Evolutionary conservation across 2,113 vertebrate species (phyloP), one percentile per base, ranked within the genome.

Genomic region (Siniperca chuatsi): DNA sequence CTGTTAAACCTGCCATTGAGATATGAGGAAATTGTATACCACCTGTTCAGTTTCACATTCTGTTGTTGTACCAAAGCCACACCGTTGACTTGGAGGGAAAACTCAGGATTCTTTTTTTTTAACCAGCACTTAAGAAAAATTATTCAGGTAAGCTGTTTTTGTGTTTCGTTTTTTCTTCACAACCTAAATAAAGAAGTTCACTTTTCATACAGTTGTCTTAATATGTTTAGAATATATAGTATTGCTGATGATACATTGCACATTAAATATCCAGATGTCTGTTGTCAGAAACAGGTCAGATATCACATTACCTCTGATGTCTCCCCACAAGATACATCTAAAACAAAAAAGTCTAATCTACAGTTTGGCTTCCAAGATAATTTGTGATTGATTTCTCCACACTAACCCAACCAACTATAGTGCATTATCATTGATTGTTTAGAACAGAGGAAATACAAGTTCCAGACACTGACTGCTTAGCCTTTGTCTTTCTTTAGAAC

Each of bases 51-150:
- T 84, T 85, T 87, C 66, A 89, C 66, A 73, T 87, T 84, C 40
- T 85, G 78, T 81, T 84, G 62, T 86, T 55, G 71, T 86, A 87
- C 81, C 84, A 90, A 87, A 85, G 55, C 61, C 64, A 69, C 84
- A 85, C 82, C 89, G 80, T 89, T 50, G 46, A 80, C 29, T 77
- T 84, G 33, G 87, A 96, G 94, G 93, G 92, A 42, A 96, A 96
- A 96, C 97, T 98, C 97, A 98, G 97, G 97, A 96, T 96, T 95
- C 1, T 25, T 13, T 44, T 33, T 95, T 96, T 87, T 78, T 82
- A 65, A 95, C 92, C 91, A 86, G 93, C 95, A 95, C 86, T 93
- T 61, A 61, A 82, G 57, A 78, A 66, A 82, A 54, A 42, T 83
- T 94, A 92, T 94, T 95, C 90, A 95, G 95, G 91, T 95, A 91